Evolutionary conservation across 2,113 vertebrate species (phyloP).

Genomic region (Rattus norvegicus): GRCr8 NC_086032.1:76549501-76550000

Average conservation of each 20-base stretch:
- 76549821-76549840: not conserved
- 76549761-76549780: not conserved
- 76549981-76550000: not conserved
- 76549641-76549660: accelerated
- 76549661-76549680: not conserved
- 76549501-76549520: not conserved
- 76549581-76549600: not conserved
- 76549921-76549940: not conserved
- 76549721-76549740: not conserved
- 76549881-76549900: not conserved
- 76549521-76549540: not conserved
- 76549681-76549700: not conserved
- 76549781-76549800: not conserved
- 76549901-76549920: not conserved
- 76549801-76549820: not conserved
- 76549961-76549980: not conserved
- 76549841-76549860: not conserved
- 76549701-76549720: not conserved
- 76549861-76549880: not conserved
- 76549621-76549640: not conserved
- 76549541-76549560: not conserved
- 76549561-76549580: not conserved
- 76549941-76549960: not conserved
- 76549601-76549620: not conserved
- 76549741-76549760: too few species aligned